Conservation (phyloP, 2,797 vertebrate species). For the Amblyopsis hoosieri region DNA sequence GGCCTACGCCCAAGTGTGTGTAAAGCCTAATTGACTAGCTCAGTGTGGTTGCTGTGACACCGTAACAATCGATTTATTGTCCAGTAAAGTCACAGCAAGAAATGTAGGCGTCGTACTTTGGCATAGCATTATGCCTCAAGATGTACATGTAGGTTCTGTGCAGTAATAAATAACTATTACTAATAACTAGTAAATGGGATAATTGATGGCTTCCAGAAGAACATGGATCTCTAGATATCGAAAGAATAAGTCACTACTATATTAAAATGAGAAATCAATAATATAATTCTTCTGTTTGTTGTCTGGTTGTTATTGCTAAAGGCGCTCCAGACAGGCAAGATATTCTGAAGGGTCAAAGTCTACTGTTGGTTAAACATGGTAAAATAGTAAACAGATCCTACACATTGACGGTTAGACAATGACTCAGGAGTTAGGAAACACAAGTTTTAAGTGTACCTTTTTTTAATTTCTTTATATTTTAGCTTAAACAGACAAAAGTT, state of each 20-base stretch:
- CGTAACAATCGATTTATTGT: too few species aligned
- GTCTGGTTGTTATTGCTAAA: neutral
- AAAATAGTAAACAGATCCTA: conserved; percentile 53
- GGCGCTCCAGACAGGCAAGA: neutral
- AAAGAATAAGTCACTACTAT: neutral
- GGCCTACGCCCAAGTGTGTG: too few species aligned
- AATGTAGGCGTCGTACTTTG: too few species aligned
- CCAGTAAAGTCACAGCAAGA: too few species aligned
- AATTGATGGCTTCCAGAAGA: neutral
- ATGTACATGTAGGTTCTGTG: too few species aligned
- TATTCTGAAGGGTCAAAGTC: conserved; percentile 47
- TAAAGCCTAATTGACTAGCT: too few species aligned
- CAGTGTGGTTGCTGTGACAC: too few species aligned
- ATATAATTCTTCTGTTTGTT: neutral
- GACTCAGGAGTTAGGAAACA: conserved; percentile 17
- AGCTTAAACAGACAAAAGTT: too few species aligned
- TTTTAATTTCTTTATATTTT: too few species aligned
- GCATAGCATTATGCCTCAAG: too few species aligned
- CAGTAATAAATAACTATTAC: too few species aligned
- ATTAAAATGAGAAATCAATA: neutral
- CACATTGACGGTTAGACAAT: conserved; percentile 18
- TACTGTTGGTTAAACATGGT: conserved; percentile 23
- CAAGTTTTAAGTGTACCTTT: too few species aligned
- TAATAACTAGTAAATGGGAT: neutral
- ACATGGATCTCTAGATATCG: neutral